Base-by-base conservation (phyloP, 2,113 vertebrate species). In the Drymodes brunneopygia region DNA sequence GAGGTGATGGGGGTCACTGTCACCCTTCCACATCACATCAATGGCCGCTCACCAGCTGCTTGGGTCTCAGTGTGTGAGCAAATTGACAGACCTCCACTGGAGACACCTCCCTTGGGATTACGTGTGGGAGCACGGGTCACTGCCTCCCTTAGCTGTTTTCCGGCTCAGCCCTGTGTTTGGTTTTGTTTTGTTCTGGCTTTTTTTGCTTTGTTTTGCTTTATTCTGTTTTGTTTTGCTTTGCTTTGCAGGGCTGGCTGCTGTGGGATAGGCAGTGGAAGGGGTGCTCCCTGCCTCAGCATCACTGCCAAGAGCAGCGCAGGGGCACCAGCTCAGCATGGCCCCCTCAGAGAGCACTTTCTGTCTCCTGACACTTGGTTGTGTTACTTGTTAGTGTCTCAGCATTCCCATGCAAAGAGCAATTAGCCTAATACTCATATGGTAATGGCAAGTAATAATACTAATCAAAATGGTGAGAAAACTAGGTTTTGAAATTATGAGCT, bases 271-370 rank as follows among this genome's bases (percentile, higher is more conserved):
- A 6, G 33, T 45, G 56, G 45, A 58, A 16, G 35, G 15, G 40
- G 10, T 81, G 60, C 60, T 78, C 20, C n/a, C 29, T 71, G 64
- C 33, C 40, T 60, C n/a, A 23, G 38, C 50, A 15, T 77, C 5
- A 0, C 38, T 86, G 67, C 53, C 3, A 2, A 25, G 65, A 29
- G 48, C 65, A 57, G 31, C 1, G 0, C 19, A 15, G 65, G 45
- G 35, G 17, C 85, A 50, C 44, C 24, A 40, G 6, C 27, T 40
- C 70, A 80, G 56, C 13, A 0, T 6, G 40, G 22, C 15, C 12
- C 12, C 9, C 4, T 33, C 15, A 9, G 5, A 28, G 36, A 74
- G 22, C 38, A 7, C n/a, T n/a, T 47, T 17, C 20, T 69, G 18
- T 65, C 48, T 51, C 40, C 87, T 77, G 57, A 23, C 38, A 22